Base-by-base conservation (phyloP, 2,113 vertebrate genomes). In the Microcebus griseorufus region DNA sequence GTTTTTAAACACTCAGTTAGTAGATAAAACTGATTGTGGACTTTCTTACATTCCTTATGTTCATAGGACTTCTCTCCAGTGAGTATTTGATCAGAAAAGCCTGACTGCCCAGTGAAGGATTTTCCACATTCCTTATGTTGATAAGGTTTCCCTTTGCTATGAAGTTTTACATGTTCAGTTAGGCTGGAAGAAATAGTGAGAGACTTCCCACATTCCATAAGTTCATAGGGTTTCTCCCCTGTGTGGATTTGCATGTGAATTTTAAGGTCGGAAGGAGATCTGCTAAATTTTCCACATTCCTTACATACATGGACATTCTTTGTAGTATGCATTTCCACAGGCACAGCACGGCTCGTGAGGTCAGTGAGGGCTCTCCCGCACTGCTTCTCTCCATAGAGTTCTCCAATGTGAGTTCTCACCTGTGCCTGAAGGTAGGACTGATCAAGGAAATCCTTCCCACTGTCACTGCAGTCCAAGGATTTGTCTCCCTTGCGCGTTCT, bases 21-120 rank as follows among this genome's bases (percentile, higher is more conserved):
- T 65, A 42, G 58, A 32, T 58, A 42, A 64, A 85, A 85, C 12
- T 27, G 53, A 16, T 7, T 25, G 32, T 85, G 80, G 48, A 76
- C 42, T 67, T 95, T 96, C 29, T 62, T 86, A 51, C 96, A 95
- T 23, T 95, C 95, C n/a, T 75, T 69, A 12, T 84, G 81, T 1
- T 80, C 79, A 53, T 75, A 97, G 7, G 79, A 62, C 48, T 93
- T 89, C 45, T 90, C 85, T 27, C 85, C 58, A 53, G 85, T 81
- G 27, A 67, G 82, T 17, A 88, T 79, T 9, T 95, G 90, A 7
- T 89, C 83, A 62, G 88, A 88, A 39, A 93, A 53, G 85, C 95
- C 67, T 20, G 85, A 89, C 20, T 78, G 70, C 51, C 69, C 69
- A 2, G 69, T 16, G 69, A 95, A 78, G 39, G 85, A 51, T 70